Evolutionary conservation across 2,797 vertebrate genomes (phyloP).

Genomic region (Oceanodroma leucorhoa): DNA sequence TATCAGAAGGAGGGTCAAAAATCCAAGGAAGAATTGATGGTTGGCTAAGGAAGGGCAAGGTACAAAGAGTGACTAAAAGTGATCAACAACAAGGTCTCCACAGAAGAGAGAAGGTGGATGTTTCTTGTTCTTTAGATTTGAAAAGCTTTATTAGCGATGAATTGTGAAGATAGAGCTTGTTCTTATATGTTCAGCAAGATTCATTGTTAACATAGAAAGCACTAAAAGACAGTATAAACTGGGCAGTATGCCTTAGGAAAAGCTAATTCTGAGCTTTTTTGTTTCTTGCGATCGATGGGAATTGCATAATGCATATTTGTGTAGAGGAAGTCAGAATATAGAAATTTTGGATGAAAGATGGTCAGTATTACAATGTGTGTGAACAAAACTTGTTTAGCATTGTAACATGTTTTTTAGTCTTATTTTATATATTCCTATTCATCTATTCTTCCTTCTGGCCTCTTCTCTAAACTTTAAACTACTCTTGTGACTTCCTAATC

Average conservation of each 20-base stretch:
- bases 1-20: slow-evolving; percentile 48
- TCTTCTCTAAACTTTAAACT: not conserved
- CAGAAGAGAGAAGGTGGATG: not conserved
- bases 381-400: not conserved
- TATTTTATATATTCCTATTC: not conserved
- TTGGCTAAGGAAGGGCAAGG: slow-evolving; percentile 50
- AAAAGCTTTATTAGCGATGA: not conserved
- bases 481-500: not conserved
- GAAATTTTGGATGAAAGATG: not conserved
- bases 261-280: not conserved
- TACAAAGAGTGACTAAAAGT: slow-evolving; percentile 5
- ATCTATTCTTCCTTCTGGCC: not conserved
- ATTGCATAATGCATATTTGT: not conserved
- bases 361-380: not conserved
- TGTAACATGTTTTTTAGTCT: not conserved
- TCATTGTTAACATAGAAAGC: not conserved
- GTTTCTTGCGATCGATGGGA: not conserved
- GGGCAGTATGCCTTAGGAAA: not conserved
- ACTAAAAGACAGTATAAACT: not conserved
- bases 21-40: slow-evolving; percentile 15
- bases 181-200: not conserved
- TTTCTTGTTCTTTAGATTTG: not conserved
- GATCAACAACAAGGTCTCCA: not conserved
- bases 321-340: not conserved
- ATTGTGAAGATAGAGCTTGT: not conserved